These are phyloP conservation scores for Aporophyla nigra DNA, from an alignment of 2,888 invertebrate species.

Conservation along the genomic window DNA sequence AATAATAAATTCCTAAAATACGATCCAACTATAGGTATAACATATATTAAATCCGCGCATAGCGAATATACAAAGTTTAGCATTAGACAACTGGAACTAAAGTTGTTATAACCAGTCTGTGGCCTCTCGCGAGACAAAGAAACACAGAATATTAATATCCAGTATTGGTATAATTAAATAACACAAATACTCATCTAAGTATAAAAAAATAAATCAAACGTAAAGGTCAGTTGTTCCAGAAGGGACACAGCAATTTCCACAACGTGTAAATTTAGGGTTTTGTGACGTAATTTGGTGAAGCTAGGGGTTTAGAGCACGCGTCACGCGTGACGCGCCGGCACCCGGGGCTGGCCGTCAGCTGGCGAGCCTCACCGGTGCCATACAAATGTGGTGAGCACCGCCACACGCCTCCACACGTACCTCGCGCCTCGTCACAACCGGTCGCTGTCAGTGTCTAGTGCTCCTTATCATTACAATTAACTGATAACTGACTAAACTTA, in stretches of 20 bases:
- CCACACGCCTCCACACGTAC: constrained; percentile 80
- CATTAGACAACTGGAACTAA: constrained; percentile 37
- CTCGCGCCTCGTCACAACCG: constrained; percentile 71
- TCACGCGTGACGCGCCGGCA: constrained; percentile 58
- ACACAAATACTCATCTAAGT: constrained; percentile 3
- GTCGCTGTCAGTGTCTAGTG: constrained; percentile 71
- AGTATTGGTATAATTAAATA: constrained; percentile 19
- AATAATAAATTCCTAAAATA: constrained; percentile 9
- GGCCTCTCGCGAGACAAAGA: constrained; percentile 24
- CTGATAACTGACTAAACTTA: constrained; percentile 77
- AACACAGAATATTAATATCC: constrained; percentile 8
- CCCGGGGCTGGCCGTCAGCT: constrained; percentile 63
- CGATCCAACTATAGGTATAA: background rate
- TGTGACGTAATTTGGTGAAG: constrained; percentile 60
- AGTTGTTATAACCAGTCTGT: constrained; percentile 23
- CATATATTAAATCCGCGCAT: background rate
- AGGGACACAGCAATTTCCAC: constrained; percentile 21
- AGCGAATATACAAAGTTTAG: constrained; percentile 16
- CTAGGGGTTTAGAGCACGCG: constrained; percentile 39
- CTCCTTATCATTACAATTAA: constrained; percentile 79
- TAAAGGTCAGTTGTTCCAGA: constrained; percentile 48
- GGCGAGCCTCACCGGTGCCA: constrained; percentile 68
- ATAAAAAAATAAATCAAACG: background rate
- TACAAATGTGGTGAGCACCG: constrained; percentile 71
- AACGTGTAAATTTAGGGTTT: background rate